phyloP scores from a whole-genome alignment of 2,888 invertebrate genomes.

The Lithodes maja region DNA sequence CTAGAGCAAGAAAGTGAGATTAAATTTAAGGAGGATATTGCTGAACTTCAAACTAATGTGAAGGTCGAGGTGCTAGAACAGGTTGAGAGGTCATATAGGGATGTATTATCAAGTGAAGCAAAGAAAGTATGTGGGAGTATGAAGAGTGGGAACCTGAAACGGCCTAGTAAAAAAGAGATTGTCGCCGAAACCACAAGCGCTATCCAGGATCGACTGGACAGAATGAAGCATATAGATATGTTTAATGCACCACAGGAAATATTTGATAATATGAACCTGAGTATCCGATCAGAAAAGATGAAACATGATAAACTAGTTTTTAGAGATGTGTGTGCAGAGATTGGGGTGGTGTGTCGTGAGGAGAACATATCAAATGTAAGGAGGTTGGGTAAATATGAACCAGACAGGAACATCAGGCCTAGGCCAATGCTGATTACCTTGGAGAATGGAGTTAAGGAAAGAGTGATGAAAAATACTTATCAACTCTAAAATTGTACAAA shows the following conservation, averaged over 20 bases:
- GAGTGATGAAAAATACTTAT: neutral
- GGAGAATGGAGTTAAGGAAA: neutral
- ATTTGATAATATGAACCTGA: neutral
- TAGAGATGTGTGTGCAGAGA: neutral
- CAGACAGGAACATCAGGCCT: neutral
- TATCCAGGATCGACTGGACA: neutral
- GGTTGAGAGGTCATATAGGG: neutral
- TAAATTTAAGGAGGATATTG: neutral
- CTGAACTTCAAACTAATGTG: neutral
- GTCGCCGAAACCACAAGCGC: neutral
- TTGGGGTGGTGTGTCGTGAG: neutral
- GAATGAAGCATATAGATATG: neutral
- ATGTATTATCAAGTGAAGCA: neutral
- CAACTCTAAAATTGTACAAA: neutral
- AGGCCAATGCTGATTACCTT: neutral
- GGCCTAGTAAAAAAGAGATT: neutral
- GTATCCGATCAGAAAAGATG: neutral
- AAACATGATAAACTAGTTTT: constrained; percentile 14
- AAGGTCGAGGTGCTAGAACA: neutral
- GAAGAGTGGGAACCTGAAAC: neutral
- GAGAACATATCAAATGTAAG: neutral
- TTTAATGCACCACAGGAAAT: neutral
- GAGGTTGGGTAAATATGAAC: neutral
- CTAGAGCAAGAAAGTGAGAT: neutral
- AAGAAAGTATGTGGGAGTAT: neutral